Evolutionary conservation across 2,888 invertebrate genomes (phyloP), one percentile per base, ranked within the genome.

Genomic region (Deroplatys truncata): DNA sequence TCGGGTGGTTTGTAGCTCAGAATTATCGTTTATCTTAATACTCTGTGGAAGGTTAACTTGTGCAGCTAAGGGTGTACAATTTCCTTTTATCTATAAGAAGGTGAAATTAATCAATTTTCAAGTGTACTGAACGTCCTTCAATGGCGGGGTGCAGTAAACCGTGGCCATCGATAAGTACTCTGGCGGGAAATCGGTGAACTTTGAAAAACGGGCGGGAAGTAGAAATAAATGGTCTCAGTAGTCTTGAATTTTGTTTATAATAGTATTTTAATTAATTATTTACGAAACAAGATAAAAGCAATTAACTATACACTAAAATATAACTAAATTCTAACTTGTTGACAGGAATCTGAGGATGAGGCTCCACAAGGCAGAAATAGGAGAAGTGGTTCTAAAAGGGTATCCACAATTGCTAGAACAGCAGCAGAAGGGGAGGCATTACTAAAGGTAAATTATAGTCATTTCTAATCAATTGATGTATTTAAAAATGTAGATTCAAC

Each of bases 401-500:
- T 94, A 72, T 93, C 94, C 35, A 94, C 94, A 84, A 92, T 94
- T 88, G 94, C 94, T 91, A 93, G 94, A 90, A 93, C 93, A 35
- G 93, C 94, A 84, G 94, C 94, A 91, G 94, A 95, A 92, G 94
- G 94, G 90, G 94, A 95, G 92, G 94, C 94, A 29, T 93, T 94
- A 29, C 93, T 93, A 89, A 95, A 95, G 94, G 95, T 94, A 92
- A 90, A 91, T 90, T n/a, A 29, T 29, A 28, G 28, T 84, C 13
- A 43, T 43, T 43, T 43, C 10, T 43, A 13, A 43, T 43, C 13
- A 1, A 43, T 43, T 13, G 8, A 35, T 35, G 35, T 43, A 1
- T 43, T 13, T 13, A 43, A 43, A 13, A 43, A 35, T 8, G 7
- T 35, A 8, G 35, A 35, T 35, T 4, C 35, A 35, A 8, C 8